A percentile compares a stretch with the other conserved stretches of the same genome.
phyloP scores from a whole-genome alignment of 2,113 vertebrate genomes.

The Nesospiza acunhae region DNA sequence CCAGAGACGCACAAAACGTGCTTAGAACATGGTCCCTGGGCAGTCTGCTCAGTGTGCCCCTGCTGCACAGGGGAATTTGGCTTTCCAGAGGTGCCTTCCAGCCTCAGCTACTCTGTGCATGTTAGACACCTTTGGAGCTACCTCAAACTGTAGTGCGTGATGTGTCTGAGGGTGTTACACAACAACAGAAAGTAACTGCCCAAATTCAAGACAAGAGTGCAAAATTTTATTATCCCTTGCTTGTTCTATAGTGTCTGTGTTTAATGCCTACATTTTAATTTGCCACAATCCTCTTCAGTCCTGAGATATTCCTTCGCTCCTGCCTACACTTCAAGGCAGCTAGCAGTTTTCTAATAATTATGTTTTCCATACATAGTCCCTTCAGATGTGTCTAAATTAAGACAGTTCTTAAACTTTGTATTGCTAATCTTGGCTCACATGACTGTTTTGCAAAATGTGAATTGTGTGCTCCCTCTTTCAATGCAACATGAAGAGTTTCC shows the following conservation, averaged over 20 bases:
- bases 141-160: rapidly evolving
- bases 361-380: neutral
- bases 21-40: neutral
- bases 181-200: neutral
- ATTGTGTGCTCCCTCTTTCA: neutral
- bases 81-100: neutral
- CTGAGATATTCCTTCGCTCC: neutral
- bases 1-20: rapidly evolving
- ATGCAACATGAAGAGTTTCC: neutral
- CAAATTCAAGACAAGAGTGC: neutral
- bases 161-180: neutral
- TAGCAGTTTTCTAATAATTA: neutral
- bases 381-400: neutral
- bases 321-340: neutral
- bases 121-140: neutral
- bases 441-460: neutral
- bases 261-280: neutral
- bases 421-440: neutral
- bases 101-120: neutral
- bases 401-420: neutral
- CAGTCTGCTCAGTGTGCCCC: rapidly evolving
- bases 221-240: neutral
- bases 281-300: neutral
- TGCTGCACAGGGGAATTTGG: rapidly evolving
- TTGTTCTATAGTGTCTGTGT: neutral